Percentiles rank a stretch among this genome's conserved stretches.
These are phyloP conservation scores for Lates calcarifer DNA, from an alignment of 2,113 vertebrate genomes.

Conservation along the genomic window DNA sequence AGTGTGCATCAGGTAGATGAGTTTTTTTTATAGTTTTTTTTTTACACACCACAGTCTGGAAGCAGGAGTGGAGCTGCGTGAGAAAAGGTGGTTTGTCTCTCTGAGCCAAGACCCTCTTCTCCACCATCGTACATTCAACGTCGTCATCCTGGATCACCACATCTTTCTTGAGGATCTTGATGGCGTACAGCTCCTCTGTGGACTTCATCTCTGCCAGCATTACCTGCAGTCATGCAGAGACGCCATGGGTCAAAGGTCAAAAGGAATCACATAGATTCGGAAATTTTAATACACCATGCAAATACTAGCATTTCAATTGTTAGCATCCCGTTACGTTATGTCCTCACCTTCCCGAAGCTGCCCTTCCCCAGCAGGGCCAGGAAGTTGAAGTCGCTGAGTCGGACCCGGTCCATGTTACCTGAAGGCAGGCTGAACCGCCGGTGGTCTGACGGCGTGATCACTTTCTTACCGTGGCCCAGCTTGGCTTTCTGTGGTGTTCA, in stretches of 20 bases:
- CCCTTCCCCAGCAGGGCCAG: slow-evolving; percentile 97
- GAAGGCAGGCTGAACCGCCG: slow-evolving; percentile 88
- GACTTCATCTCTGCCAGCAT: slow-evolving; percentile 97
- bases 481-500: slow-evolving; percentile 92
- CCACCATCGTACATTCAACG: slow-evolving; percentile 98
- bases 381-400: slow-evolving; percentile 95
- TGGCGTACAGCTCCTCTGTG: slow-evolving; percentile 93
- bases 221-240: slow-evolving; percentile 83
- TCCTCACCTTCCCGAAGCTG: slow-evolving; percentile 95
- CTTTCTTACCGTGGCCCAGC: slow-evolving; percentile 95
- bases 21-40: background rate
- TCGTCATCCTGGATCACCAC: slow-evolving; percentile 99
- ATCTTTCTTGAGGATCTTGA: slow-evolving; percentile 99
- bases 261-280: background rate
- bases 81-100: slow-evolving; percentile 95
- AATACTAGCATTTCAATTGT: background rate
- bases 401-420: slow-evolving; percentile 92
- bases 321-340: background rate
- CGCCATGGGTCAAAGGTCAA: background rate
- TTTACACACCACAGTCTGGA: slow-evolving; percentile 94
- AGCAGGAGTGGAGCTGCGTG: slow-evolving; percentile 97
- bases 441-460: slow-evolving; percentile 92
- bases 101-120: slow-evolving; percentile 95
- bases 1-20: background rate
- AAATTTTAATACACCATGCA: background rate